These are phyloP conservation scores for Oscheius sp. DNA, from an alignment of 2,888 invertebrate genomes.

Conservation along the genomic window DNA sequence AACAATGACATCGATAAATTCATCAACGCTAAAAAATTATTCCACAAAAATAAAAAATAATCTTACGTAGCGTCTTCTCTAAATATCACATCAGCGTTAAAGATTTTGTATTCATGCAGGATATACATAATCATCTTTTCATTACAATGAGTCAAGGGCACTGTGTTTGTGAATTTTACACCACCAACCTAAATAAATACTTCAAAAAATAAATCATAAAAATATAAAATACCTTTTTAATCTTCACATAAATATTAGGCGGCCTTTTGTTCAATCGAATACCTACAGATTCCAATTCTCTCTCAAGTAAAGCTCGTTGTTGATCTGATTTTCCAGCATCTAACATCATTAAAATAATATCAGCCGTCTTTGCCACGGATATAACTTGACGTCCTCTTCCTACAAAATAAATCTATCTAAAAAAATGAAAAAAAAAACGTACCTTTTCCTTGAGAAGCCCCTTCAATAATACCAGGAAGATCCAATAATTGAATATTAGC, in stretches of 20 bases:
- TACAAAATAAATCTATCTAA: slow-evolving; percentile 25
- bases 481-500: slow-evolving; percentile 98
- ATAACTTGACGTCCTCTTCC: slow-evolving; percentile 82
- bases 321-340: slow-evolving; percentile 98
- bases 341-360: slow-evolving; percentile 97
- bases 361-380: slow-evolving; percentile 97
- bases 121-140: slow-evolving; percentile 98
- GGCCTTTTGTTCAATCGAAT: slow-evolving; percentile 93
- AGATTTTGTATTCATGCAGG: slow-evolving; percentile 92
- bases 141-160: slow-evolving; percentile 89
- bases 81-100: slow-evolving; percentile 83
- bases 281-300: slow-evolving; percentile 95
- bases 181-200: slow-evolving; percentile 80
- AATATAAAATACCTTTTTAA: slow-evolving; percentile 75
- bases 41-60: not conserved
- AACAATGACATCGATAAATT: slow-evolving; percentile 93
- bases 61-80: slow-evolving; percentile 89
- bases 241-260: slow-evolving; percentile 98
- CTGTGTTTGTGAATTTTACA: slow-evolving; percentile 94
- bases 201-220: slow-evolving; percentile 2
- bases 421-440: not conserved
- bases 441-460: slow-evolving; percentile 85
- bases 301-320: slow-evolving; percentile 84
- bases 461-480: slow-evolving; percentile 99
- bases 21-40: slow-evolving; percentile 79